Evolutionary conservation across 2,797 vertebrate genomes (phyloP), one percentile per base, ranked within the genome.

Genomic region (Hoplostethus mediterraneus): DNA sequence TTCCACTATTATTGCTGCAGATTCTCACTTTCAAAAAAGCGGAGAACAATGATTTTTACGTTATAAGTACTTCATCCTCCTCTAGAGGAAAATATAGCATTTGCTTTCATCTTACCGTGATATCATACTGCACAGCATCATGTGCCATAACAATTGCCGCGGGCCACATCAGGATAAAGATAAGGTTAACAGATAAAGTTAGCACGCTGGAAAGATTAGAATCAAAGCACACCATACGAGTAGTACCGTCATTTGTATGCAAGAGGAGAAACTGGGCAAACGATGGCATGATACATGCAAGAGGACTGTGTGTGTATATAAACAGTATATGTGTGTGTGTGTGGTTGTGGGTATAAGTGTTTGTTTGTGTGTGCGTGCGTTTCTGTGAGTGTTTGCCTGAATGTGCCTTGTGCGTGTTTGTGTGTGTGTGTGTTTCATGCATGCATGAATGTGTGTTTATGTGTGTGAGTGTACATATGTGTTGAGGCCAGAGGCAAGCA

Each of bases 101-200:
- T 14, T 54, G 63, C 47, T 71, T 42, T 13, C 28, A 48, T 55
- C 38, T 5, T 16, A 12, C 25, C 51, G 54, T 40, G 75, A 84
- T 81, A 52, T 75, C 66, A 38, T 1, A 9, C 61, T 57, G 67
- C 30, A 14, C 38, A 31, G 45, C 62, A 52, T 81, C 56, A 55
- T 69, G 74, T 80, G 70, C 64, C 62, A 76, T 61, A 73, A 73
- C 63, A 74, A 71, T 57, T 12, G 73, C 88, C 82, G 59, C 71
- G 2, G 59, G 81, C 80, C 69, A 73, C 58, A 42, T 49, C 66
- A 71, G 56, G 60, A 74, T 58, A 75, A 73, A 85, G 84, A 79
- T 83, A 45, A 11, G 82, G 77, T 68, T 53, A 72, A 67, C 44
- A 85, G 87, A 88, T 87, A 84, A 85, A 82, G 83, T 75, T 67